A percentile compares a stretch with the other conserved stretches of the same genome.
phyloP scores from a whole-genome alignment of 2,888 invertebrate species.

The Sinhomidia bicolor region DNA sequence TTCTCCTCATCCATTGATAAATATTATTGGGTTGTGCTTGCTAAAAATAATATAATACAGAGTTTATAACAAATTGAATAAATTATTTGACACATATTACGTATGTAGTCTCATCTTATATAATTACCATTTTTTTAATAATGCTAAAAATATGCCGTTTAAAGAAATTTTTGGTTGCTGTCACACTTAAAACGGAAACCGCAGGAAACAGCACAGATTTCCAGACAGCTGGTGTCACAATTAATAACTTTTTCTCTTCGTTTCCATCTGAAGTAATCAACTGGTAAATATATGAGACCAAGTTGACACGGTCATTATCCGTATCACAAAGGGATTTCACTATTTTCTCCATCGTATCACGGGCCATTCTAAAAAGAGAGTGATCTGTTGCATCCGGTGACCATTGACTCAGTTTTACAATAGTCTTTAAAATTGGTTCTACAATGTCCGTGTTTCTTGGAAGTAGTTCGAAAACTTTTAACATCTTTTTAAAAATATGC shows the following conservation, averaged over 20 bases:
- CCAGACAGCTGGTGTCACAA: conserved; percentile 15
- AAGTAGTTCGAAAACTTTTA: conserved; percentile 46
- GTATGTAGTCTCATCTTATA: too few species aligned
- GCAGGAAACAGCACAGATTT: conserved; percentile 72
- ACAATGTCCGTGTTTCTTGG: not conserved
- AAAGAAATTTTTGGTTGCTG: conserved; percentile 73
- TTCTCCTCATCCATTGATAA: conserved; percentile 72
- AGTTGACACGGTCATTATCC: not conserved
- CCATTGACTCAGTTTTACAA: conserved; percentile 41
- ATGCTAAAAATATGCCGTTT: conserved; percentile 70
- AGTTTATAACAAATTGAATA: too few species aligned
- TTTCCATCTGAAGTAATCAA: conserved; percentile 7
- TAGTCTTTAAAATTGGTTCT: not conserved
- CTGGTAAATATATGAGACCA: conserved; percentile 52
- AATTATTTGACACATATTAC: too few species aligned
- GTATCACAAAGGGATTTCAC: not conserved
- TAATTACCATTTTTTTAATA: conserved; percentile 57
- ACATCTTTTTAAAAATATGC: conserved; percentile 30
- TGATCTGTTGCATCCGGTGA: not conserved
- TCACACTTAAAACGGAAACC: conserved; percentile 54
- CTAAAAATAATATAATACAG: conserved; percentile 28
- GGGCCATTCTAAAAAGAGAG: not conserved
- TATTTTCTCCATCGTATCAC: conserved; percentile 31
- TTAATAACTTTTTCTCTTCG: conserved; percentile 13
- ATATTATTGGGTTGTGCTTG: not conserved